Evolutionary conservation across 2,888 invertebrate species (phyloP), one percentile per base, ranked within the genome.

Genomic region (Andrena chrysosceles): DNA sequence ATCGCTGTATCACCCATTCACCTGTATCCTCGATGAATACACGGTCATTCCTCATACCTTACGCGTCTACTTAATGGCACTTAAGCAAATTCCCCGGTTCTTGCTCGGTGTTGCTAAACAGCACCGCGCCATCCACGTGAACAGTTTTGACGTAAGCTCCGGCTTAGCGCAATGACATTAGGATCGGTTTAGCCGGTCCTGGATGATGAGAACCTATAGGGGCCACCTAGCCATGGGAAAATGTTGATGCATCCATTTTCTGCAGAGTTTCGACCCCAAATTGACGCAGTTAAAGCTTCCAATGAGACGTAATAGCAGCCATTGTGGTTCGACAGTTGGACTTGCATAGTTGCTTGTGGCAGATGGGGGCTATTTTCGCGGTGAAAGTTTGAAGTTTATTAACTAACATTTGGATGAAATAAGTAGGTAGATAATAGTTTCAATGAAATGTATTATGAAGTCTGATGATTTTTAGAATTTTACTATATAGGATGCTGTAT

Each of bases 41-140:
- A 74, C 31, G 80, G 80, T 72, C 83, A 66, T 89, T 83, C 62
- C 85, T 89, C 87, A 82, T 75, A 81, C 78, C 87, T 82, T 78
- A 76, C 77, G 62, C 77, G 23, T 59, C 78, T 89, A 87, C 87
- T 87, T 84, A 82, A 78, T 75, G 85, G 74, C 85, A 85, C 84
- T 88, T 85, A 83, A 83, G 81, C 84, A 84, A 86, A 87, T 83
- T 83, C 77, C 68, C 73, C 48, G 70, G 74, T 77, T 78, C 77
- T 76, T 76, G 76, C 48, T 35, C 20, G 69, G 71, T 69, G 54
- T 68, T 62, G 66, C 67, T 68, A 75, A 84, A 71, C 74, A 64
- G 67, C 76, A 70, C n/a, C 74, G 70, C 49, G 64, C 52, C 48
- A 62, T 49, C 77, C 62, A 67, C 76, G 67, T 75, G 78, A 76